Base-by-base conservation (phyloP, 1,140 invertebrate genomes). In the Drosophila neocordata region DNA sequence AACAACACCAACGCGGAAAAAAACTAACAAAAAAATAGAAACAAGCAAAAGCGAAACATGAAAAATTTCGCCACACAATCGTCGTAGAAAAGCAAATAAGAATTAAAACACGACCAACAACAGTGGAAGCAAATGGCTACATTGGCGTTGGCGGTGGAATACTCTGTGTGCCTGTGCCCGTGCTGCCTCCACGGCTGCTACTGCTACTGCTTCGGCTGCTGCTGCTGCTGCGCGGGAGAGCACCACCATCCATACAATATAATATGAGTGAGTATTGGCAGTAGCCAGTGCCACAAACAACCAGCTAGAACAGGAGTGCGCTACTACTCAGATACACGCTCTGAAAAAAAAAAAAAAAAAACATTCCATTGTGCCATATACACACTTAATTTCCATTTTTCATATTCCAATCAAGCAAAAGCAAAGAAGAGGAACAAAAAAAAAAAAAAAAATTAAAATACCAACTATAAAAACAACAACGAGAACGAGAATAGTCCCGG, bases 301-400 rank as follows among this genome's bases (percentile, higher is more conserved):
- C 69, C 52, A 73, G 51, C 74, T 70, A 56, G 66, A 69, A 87
- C 78, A 81, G 79, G 79, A 77, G 78, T 82, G 75, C 69, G 70
- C 75, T 77, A 65, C 82, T 82, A 79, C 78, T 82, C 71, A 68
- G 35, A 65, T 69, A 48, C 41, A 48, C 15, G 41, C 41, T 48
- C 41, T 48, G 41, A 48, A 44, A 20, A 44, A 73, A 72, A 83
- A 88, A 48, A 44, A 20, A 44, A 73, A 72, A 83, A 88, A 69
- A 73, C 77, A 85, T 89, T 89, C 85, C 85, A 89, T 89, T 89
- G 85, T 89, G 82, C 85, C 71, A 89, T 80, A 89, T 89, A 89
- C 85, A 89, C 85, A 89, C 85, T 90, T 85, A 74, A 87, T 77
- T 88, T 88, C 83, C 83, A 88, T 89, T 89, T 88, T 88, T 88